Evolutionary conservation across 2,888 invertebrate genomes (phyloP), one percentile per base, ranked within the genome.

Genomic region (Parnassius orleans): DNA sequence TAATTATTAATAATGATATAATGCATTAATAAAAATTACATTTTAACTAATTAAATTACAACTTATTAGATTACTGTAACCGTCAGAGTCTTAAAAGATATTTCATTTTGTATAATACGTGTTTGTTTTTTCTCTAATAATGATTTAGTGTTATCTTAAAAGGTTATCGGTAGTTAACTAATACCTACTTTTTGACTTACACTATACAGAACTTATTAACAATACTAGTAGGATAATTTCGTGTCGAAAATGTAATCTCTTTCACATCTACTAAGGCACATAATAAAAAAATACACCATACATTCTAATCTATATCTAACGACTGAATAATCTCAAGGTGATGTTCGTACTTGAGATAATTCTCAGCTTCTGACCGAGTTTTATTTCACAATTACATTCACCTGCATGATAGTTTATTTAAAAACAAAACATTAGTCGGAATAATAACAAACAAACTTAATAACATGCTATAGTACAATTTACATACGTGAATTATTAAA

Each of bases 141-240:
- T 50, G 47, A 59, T 65, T 67, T 55, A 64, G 48, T 57, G 65
- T 69, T 69, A 69, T 71, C 69, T 61, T 9, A 9, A 58, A 64
- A 69, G 67, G 68, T 69, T 71, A 69, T 68, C 68, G 53, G 50
- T 52, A n/a, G 48, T 9, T 53, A 24, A 50, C 9, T 10, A 3
- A 14, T 51, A 60, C 47, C 41, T 56, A 24, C 47, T 56, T 53
- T 47, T 52, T 52, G 19, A 42, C 43, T 46, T 24, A 51, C 51
- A n/a, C 41, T 44, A 53, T 33, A 57, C 57, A 44, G 46, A 10
- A 59, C 41, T 56, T 56, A 57, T 64, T 53, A 48, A 53, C 15
- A 10, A 14, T 14, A 51, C 14, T 47, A 57, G 14, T 46, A 14
- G 24, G 47, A 53, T 46, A 53, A 42, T 51, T n/a, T 53, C 44